A percentile compares a stretch with the other conserved stretches of the same genome.
Evolutionary conservation across 2,797 vertebrate genomes (phyloP).

Genomic region (Pangasius larnaudii): DNA sequence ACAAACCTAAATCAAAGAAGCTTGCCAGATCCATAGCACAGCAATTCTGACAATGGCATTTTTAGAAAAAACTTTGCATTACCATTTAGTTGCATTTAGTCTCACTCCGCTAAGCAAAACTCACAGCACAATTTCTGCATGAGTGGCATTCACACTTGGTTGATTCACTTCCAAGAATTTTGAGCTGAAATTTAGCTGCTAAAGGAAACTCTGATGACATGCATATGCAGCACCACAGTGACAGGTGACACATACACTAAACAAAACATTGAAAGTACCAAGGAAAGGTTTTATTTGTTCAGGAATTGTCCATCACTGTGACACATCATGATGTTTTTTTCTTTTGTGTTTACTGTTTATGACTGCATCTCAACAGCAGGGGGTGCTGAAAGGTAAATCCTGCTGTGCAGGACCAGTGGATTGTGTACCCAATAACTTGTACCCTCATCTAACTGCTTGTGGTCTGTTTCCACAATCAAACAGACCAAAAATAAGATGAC

Average conservation of each 20-base stretch:
- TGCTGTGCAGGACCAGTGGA: slow-evolving; percentile 1
- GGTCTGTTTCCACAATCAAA: slow-evolving; percentile 42
- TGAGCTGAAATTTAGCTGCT: neutral
- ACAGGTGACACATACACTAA: neutral
- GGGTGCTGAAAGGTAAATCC: slow-evolving; percentile 10
- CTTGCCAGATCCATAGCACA: neutral
- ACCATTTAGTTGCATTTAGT: neutral
- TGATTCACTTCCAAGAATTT: neutral
- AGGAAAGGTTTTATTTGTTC: neutral
- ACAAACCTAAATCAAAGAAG: neutral
- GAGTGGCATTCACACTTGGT: neutral
- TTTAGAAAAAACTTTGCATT: neutral
- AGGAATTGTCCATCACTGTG: neutral
- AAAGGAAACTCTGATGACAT: neutral
- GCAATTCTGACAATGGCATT: neutral
- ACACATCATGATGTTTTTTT: neutral
- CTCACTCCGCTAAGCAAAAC: neutral
- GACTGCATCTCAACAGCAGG: slow-evolving; percentile 4
- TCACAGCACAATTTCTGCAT: neutral
- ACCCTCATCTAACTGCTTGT: slow-evolving; percentile 26
- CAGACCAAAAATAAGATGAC: slow-evolving; percentile 19
- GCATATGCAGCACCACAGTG: neutral
- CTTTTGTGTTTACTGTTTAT: neutral
- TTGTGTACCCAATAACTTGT: slow-evolving; percentile 14
- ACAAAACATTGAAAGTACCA: neutral